phyloP scores from a whole-genome alignment of 2,888 invertebrate species.

The Oxyteleia sp. region DNA sequence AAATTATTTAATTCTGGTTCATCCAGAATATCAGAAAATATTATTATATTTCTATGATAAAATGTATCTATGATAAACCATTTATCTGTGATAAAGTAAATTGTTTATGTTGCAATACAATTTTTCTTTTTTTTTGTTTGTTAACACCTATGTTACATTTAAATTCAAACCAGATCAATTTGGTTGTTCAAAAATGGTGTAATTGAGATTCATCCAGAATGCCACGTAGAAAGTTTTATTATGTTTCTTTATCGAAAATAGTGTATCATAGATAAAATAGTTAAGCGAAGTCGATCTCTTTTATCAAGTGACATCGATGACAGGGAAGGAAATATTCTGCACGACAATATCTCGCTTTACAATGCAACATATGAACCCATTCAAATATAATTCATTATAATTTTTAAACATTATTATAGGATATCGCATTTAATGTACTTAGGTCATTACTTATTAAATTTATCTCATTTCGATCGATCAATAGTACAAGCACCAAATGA shows the following conservation, averaged over 20 bases:
- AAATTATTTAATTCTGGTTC: no score
- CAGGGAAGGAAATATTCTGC: slow-evolving; percentile 55
- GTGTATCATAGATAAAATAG: slow-evolving; percentile 55
- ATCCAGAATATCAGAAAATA: no score
- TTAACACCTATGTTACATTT: neutral
- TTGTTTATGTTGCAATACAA: no score
- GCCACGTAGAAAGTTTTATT: slow-evolving; percentile 52
- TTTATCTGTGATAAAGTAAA: no score
- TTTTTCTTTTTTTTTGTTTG: no score
- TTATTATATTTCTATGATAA: no score
- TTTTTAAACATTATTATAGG: neutral
- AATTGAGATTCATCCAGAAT: no score
- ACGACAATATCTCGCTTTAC: neutral
- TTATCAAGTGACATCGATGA: slow-evolving; percentile 63
- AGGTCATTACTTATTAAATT: neutral
- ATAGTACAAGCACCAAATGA: neutral
- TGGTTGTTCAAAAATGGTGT: no score
- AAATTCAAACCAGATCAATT: neutral
- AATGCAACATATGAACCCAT: neutral
- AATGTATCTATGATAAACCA: no score
- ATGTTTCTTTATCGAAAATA: slow-evolving; percentile 38
- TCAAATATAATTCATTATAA: neutral
- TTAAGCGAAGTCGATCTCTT: slow-evolving; percentile 41
- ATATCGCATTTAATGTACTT: neutral
- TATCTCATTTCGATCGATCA: neutral